Base-by-base conservation (phyloP, 2,888 invertebrate genomes). In the Cosmorhoe ocellata region DNA sequence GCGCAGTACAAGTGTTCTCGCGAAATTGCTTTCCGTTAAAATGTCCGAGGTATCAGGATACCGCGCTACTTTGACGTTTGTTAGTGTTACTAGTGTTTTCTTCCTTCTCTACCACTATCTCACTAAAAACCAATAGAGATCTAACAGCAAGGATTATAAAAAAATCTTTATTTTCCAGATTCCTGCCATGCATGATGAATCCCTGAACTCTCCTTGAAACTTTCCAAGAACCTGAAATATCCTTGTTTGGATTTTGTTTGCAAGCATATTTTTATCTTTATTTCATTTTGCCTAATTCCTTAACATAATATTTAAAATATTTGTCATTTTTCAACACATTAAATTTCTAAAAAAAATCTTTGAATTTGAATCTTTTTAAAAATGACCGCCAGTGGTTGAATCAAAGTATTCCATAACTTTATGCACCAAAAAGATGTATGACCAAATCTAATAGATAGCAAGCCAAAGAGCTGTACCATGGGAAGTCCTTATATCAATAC, bases 11-110 rank as follows among this genome's bases (percentile, higher is more conserved):
- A 81, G 75, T 78, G 75, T 78, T 79, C 67, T 75, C 69, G 76
- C 76, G 71, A 78, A 83, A 83, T 84, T 78, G 81, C 76, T 81
- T 84, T 79, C 71, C 74, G 77, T 79, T 77, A 78, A 24, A 78
- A 79, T 74, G 77, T 75, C 66, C 63, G 73, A 71, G 68, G 74
- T 79, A 78, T 77, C 74, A 70, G 76, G 71, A 72, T 76, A 66
- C 63, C 68, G 68, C 68, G 71, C 69, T 67, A 69, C 65, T 67
- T 63, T 66, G 67, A 67, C 69, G 71, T 70, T 74, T 75, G 73
- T 71, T 74, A 61, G 61, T 61, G 59, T 52, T 43, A 65, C 51
- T 48, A 42, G 53, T 53, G 47, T 58, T 51, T 57, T 52, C 63
- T 59, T 18, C 18, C 18, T 18, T 18, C 5, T 5, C 18, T 18